Base-by-base conservation (phyloP, 2,888 invertebrate genomes). In the Acrobeloides nanus region DNA sequence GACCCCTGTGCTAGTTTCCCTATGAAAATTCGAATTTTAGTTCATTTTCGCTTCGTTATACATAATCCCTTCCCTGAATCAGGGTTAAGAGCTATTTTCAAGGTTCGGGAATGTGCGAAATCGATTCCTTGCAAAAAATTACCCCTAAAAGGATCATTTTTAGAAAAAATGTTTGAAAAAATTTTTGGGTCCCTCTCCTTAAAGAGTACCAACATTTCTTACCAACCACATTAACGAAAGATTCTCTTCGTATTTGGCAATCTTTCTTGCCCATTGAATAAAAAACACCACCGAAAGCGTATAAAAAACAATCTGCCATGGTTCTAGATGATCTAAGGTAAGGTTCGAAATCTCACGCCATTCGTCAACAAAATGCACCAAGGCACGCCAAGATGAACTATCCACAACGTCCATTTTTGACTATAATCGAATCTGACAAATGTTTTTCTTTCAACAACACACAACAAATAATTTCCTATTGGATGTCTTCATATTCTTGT, bases 271-370 rank as follows among this genome's bases (percentile, higher is more conserved):
- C 59, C 59, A 59, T 18, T 62, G 61, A 35, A 59, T 32, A 12
- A 62, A 46, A 7, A 59, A 33, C 4, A 54, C 43, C 29, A 35
- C 34, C 6, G 62, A 42, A 4, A 59, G 21, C 6, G 59, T 59
- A 44, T 59, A 59, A 21, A 53, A 38, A 17, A 68, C 59, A 7
- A 67, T 59, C 54, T 67, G 67, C 67, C 67, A 67, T 6, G 66
- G 49, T 42, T 67, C 67, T 38, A 67, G 48, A 26, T 58, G 59
- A 21, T 61, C 57, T 31, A 64, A 57, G 38, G 48, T 45, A n/a
- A 59, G 53, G 43, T 67, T 67, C 51, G 62, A 57, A 4, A 45
- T 38, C n/a, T 55, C 20, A 10, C 67, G 45, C 21, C 55, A 27
- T 38, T 60, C 57, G 38, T 67, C 65, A 17, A 67, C 45, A 31